Percentiles rank a stretch among this genome's conserved stretches.
Conservation (phyloP, 2,888 invertebrate species). For the Melipona beecheii region DNA sequence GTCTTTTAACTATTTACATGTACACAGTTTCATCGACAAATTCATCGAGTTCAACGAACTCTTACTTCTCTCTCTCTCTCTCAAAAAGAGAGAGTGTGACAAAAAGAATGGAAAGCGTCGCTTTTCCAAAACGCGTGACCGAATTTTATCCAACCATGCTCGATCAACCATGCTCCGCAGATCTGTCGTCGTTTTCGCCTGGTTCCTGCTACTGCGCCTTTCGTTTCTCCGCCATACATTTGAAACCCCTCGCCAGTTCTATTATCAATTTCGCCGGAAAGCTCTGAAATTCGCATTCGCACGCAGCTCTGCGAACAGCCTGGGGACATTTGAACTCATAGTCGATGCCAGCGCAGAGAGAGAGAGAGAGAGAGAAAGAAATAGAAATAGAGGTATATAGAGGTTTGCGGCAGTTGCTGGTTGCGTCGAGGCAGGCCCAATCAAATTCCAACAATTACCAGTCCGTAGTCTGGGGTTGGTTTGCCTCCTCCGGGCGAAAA, state of each 20-base stretch:
- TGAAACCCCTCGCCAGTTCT: conserved; percentile 8
- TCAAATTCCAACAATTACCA: conserved; percentile 79
- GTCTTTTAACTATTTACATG: no score
- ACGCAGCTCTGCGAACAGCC: conserved; percentile 58
- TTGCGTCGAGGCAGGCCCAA: conserved; percentile 68
- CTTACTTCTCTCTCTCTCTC: no score
- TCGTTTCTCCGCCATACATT: neutral
- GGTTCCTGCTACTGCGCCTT: neutral
- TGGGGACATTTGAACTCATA: conserved; percentile 57
- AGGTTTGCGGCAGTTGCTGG: conserved; percentile 33
- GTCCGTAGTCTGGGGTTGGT: conserved; percentile 57
- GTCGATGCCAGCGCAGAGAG: conserved; percentile 32
- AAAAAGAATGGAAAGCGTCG: neutral
- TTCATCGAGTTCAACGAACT: no score
- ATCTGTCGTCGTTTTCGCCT: neutral
- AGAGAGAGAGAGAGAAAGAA: neutral
- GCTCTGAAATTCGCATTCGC: conserved; percentile 59
- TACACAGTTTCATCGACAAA: no score
- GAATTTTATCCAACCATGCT: neutral
- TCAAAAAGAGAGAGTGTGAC: no score
- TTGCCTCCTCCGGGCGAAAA: conserved; percentile 70
- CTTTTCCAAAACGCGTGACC: neutral
- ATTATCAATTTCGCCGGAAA: conserved; percentile 63
- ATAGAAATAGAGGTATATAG: neutral
- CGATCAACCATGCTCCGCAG: neutral